Evolutionary conservation across 2,797 vertebrate genomes (phyloP).

Genomic region (Lycodopsis pacificus): DNA sequence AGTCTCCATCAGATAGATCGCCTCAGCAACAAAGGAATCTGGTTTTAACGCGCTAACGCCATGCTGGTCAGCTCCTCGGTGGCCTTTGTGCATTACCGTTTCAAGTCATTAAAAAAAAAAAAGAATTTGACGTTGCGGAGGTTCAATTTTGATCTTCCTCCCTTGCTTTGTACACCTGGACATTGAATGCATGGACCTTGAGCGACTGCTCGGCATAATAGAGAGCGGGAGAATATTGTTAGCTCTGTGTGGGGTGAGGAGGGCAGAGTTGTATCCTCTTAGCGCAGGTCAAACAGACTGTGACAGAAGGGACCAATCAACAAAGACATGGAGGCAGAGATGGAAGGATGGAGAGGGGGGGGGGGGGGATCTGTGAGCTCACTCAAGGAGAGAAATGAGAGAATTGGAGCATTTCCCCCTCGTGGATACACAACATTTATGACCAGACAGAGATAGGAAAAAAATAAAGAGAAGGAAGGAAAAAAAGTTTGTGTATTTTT

Average conservation of each 20-base stretch:
- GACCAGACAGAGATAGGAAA: slow-evolving; percentile 31
- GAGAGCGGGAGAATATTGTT: slow-evolving; percentile 44
- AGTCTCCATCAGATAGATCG: slow-evolving; percentile 18
- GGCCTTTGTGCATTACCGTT: slow-evolving; percentile 1
- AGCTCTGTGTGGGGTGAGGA: slow-evolving; percentile 39
- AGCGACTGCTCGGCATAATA: slow-evolving; percentile 38
- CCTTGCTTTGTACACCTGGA: slow-evolving; percentile 35
- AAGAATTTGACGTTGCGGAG: not conserved
- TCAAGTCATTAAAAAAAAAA: not conserved
- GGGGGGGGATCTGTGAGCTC: slow-evolving; percentile 41
- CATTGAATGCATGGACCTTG: slow-evolving; percentile 55
- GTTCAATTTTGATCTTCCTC: slow-evolving; percentile 29
- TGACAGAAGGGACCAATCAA: slow-evolving; percentile 58
- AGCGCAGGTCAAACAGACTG: slow-evolving; percentile 60
- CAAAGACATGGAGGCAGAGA: slow-evolving; percentile 27
- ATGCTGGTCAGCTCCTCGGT: not conserved
- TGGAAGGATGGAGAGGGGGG: slow-evolving; percentile 1
- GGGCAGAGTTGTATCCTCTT: slow-evolving; percentile 38
- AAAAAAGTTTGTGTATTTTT: slow-evolving; percentile 14
- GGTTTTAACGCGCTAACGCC: slow-evolving; percentile 26
- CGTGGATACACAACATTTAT: slow-evolving; percentile 66
- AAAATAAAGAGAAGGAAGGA: not conserved
- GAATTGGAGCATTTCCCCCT: slow-evolving; percentile 73
- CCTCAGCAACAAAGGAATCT: slow-evolving; percentile 59
- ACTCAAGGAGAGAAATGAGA: slow-evolving; percentile 71